A percentile compares a stretch with the other conserved stretches of the same genome.
phyloP scores from a whole-genome alignment of 2,113 vertebrate species.

The Eonycteris spelaea region DNA sequence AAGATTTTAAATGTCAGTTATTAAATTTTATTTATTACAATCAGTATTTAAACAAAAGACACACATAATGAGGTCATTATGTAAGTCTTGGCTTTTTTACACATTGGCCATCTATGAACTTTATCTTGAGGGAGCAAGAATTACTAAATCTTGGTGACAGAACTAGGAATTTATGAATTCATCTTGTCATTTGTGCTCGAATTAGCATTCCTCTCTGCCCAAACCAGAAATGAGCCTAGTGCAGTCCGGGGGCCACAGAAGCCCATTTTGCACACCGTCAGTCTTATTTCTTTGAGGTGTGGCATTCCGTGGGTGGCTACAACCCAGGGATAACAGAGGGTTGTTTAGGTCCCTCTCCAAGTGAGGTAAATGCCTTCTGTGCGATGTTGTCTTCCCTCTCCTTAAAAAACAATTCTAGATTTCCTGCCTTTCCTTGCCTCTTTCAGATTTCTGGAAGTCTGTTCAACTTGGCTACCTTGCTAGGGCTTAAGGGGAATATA shows the following conservation, averaged over 20 bases:
- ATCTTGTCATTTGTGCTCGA: neutral
- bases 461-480: neutral
- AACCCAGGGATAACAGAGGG: neutral
- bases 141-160: neutral
- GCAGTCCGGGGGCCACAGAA: neutral
- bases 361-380: neutral
- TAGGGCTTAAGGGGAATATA: neutral
- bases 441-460: neutral
- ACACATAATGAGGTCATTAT: neutral
- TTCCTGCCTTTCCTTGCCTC: neutral
- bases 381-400: neutral
- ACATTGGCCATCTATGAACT: neutral
- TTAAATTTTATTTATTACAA: conserved; percentile 1
- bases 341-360: neutral
- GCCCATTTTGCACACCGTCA: neutral
- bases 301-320: neutral
- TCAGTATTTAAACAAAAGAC: neutral
- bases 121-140: neutral
- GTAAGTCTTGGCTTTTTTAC: neutral
- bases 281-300: neutral
- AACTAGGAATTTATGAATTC: neutral
- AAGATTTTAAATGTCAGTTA: neutral
- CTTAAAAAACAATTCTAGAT: neutral
- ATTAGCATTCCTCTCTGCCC: neutral
- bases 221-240: neutral